phyloP scores from a whole-genome alignment of 2,797 vertebrate genomes.

The Scarus forsteni region DNA sequence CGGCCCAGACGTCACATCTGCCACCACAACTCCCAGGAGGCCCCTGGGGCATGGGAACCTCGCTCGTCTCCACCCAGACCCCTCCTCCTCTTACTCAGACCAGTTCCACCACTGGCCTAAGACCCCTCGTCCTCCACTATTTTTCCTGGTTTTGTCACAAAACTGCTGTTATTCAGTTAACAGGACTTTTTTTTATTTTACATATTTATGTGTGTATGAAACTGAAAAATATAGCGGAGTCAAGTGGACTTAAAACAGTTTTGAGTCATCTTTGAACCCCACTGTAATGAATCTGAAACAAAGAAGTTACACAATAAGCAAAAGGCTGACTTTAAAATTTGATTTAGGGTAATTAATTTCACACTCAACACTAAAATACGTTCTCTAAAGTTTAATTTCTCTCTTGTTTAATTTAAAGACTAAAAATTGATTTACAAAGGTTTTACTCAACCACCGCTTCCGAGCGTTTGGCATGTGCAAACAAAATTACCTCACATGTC shows the following conservation, averaged over 20 bases:
- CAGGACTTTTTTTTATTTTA: neutral
- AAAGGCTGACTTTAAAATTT: neutral
- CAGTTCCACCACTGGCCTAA: conserved; percentile 54
- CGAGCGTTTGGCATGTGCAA: too few species aligned
- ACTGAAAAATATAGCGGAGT: neutral
- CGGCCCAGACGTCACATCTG: conserved; percentile 85
- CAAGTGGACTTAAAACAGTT: too few species aligned
- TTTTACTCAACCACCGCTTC: too few species aligned
- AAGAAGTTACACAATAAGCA: neutral
- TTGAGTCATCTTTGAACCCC: too few species aligned
- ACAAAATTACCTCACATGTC: too few species aligned
- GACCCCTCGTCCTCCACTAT: conserved; percentile 47
- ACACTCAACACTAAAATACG: neutral
- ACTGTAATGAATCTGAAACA: neutral
- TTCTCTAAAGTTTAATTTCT: too few species aligned
- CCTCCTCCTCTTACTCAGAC: conserved; percentile 5
- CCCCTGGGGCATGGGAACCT: conserved; percentile 84
- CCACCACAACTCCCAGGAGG: conserved; percentile 78
- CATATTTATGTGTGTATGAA: neutral
- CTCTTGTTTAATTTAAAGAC: too few species aligned
- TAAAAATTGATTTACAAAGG: too few species aligned
- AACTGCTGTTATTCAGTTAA: conserved; percentile 18
- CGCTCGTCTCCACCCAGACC: conserved; percentile 48
- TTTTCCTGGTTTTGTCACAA: conserved; percentile 33
- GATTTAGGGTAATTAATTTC: neutral